Base-by-base conservation (phyloP, 2,797 vertebrate species). In the Simalia tracyae region DNA sequence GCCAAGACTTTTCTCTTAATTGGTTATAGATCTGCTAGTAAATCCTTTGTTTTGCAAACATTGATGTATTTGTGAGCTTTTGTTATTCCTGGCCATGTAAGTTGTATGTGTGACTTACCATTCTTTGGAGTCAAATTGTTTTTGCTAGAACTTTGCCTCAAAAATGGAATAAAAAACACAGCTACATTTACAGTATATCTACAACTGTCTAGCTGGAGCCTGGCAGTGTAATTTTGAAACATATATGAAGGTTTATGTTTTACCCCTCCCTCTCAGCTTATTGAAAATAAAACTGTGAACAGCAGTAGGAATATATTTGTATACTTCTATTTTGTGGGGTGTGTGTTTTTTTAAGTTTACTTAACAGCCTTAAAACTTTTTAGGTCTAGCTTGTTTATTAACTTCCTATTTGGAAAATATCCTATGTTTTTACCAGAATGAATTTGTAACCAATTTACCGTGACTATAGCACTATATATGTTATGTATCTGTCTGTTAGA, bases 231-330 rank as follows among this genome's bases (percentile, higher is more conserved):
- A 92, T 89, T 90, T 91, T 94, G 68, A 87, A 89, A 93, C 93
- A 42, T 93, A 60, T 92, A 96, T 96, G 96, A 97, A 97, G 97
- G 96, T 91, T 94, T 96, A 96, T 94, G 93, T 66, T 84, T 96
- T 90, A 5, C 24, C 24, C 60, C 19, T 42, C 14, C 10, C 15
- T 10, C 66, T 36, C 59, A 94, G 95, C 93, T 94, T 94, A 94
- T 1, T 15, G 96, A 95, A 97, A 97, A 96, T 95, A 91, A 98
- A 98, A 97, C 98, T 98, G 97, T 98, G 97, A 98, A 97, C 97
- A 97, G 97, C 97, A 0, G 94, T 97, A 97, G 96, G 96, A 97
- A 94, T 97, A 94, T 96, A 96, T 95, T 97, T 96, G 96, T 94
- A 95, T 97, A 95, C 95, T 91, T 95, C 95, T 87, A 72, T 84